Percentiles rank a stretch among this genome's conserved stretches.
These are phyloP conservation scores for Cyclargus thomasi DNA, from an alignment of 1,140 invertebrate species.

Conservation along the genomic window DNA sequence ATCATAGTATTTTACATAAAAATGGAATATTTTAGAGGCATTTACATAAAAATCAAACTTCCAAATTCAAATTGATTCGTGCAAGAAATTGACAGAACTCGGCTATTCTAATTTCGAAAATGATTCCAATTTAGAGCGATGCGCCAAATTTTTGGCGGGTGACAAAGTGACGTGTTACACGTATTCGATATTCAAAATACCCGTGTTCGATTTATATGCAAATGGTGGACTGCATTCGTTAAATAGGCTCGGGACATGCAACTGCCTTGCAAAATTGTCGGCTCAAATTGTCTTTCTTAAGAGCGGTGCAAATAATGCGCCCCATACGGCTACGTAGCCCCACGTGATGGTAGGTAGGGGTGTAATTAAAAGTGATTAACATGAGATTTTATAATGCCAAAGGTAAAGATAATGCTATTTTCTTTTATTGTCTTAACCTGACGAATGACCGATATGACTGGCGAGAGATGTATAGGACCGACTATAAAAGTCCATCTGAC, in stretches of 20 bases:
- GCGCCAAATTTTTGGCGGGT: conserved; percentile 1
- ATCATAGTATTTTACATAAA: background rate
- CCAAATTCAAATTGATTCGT: background rate
- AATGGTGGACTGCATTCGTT: conserved; percentile 14
- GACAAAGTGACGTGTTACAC: conserved; percentile 17
- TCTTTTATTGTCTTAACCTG: no score
- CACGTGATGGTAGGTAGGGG: no score
- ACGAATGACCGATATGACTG: no score
- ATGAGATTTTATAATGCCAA: no score
- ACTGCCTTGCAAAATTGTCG: background rate
- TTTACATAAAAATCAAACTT: background rate
- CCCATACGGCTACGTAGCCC: no score
- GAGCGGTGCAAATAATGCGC: background rate
- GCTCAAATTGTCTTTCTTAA: background rate
- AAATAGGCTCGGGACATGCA: background rate
- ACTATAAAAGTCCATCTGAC: no score
- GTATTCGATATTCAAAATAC: conserved; percentile 15
- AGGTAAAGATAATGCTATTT: no score
- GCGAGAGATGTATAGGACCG: no score
- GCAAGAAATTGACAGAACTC: background rate
- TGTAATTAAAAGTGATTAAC: no score
- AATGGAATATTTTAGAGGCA: background rate
- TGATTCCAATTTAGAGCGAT: background rate
- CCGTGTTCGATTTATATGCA: conserved; percentile 19
- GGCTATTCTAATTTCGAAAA: background rate